Evolutionary conservation across 2,797 vertebrate genomes (phyloP).

Genomic region (Manis pentadactyla): DNA sequence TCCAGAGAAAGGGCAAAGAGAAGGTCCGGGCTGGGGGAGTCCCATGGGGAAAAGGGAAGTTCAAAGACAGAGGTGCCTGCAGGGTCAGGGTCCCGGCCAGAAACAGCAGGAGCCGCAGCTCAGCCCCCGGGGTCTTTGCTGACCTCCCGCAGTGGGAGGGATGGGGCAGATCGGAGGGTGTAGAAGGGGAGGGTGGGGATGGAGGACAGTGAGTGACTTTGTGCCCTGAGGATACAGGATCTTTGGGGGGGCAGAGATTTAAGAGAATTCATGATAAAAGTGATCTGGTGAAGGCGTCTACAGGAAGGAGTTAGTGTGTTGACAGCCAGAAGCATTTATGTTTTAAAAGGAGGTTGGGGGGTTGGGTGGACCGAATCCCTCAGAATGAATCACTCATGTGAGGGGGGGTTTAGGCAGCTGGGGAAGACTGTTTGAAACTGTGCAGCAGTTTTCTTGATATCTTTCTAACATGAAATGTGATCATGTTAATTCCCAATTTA

Average conservation of each 20-base stretch:
- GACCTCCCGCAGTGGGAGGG: fast-evolving
- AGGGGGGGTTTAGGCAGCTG: background rate
- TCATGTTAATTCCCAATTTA: background rate
- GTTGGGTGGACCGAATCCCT: background rate
- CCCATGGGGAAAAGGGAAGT: no score
- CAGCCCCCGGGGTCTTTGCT: fast-evolving
- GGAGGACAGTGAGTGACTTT: background rate
- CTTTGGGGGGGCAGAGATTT: background rate
- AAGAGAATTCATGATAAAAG: background rate
- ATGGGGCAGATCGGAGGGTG: fast-evolving
- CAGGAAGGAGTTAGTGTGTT: background rate
- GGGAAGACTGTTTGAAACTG: background rate
- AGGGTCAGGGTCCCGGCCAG: background rate
- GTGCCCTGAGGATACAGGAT: fast-evolving
- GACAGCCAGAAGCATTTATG: background rate
- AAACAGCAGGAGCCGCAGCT: background rate
- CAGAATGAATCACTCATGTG: fast-evolving
- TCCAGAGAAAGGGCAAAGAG: background rate
- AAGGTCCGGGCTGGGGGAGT: background rate
- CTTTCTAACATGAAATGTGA: background rate
- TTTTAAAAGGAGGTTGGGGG: background rate
- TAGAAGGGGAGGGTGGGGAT: fast-evolving
- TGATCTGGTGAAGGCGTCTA: background rate
- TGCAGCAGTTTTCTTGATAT: background rate
- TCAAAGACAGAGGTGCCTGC: background rate